Base-by-base conservation (phyloP, 2,888 invertebrate species). In the Ligdia adustata region DNA sequence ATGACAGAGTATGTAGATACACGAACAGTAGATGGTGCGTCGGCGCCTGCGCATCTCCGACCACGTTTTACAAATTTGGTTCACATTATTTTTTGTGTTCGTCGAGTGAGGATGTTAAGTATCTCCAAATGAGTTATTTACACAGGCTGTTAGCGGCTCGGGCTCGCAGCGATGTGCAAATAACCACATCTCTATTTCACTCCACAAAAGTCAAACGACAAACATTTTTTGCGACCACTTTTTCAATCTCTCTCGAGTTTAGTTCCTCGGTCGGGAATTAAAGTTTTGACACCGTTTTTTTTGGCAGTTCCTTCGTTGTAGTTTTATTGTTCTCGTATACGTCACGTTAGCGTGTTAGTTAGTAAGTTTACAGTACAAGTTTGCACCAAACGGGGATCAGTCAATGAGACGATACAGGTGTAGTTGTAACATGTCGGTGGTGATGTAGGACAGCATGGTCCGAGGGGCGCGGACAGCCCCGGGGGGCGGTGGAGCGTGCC, bases 111-210 rank as follows among this genome's bases (percentile, higher is more conserved):
- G 76, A 73, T 69, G n/a, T 81, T 72, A 75, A 88, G 86, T 84
- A 82, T 79, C 75, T 78, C 72, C 66, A 79, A 79, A 76, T 77
- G 80, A 82, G 69, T 76, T 87, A 73, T 88, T 88, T 87, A 85
- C 75, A 76, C 75, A 86, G 85, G 85, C 71, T 64, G 68, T 74
- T 68, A 63, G 68, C 73, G 73, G 55, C 57, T 63, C 69, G 70
- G 14, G 26, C 24, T 14, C 22, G 64, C 65, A 55, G 60, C 52
- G 66, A 61, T 64, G 69, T 59, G 70, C 72, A 74, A 74, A 79
- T 68, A 78, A 44, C 43, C 46, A 47, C 9, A 40, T 51, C n/a
- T 45, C 48, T 46, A 48, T 20, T 39, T 24, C 11, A 32, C 9
- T 31, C 22, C 16, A 22, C 31, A 33, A 13, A 33, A 34, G 44